These are phyloP conservation scores for Spea hammondii DNA, from an alignment of 2,797 vertebrate species.

Conservation along the genomic window DNA sequence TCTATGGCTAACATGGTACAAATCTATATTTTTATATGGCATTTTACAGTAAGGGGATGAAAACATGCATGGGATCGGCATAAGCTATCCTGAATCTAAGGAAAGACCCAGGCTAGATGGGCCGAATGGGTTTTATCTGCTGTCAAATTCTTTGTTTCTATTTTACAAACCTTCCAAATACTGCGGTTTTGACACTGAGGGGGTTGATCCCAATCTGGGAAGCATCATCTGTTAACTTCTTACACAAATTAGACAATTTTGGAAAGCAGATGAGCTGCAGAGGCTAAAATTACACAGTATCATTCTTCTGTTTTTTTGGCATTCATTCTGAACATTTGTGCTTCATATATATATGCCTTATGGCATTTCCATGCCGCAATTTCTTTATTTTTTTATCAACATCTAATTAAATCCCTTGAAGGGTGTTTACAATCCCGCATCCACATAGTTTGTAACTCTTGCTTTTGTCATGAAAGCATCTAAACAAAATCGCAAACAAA, in stretches of 20 bases:
- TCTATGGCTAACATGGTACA: too few relatives aligned
- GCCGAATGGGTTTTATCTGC: too few relatives aligned
- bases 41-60: too few relatives aligned
- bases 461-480: background rate
- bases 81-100: too few relatives aligned
- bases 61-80: too few relatives aligned
- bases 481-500: constrained; percentile 13
- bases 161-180: too few relatives aligned
- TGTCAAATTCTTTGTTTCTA: too few relatives aligned
- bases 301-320: constrained; percentile 7
- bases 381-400: constrained; percentile 7
- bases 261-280: background rate
- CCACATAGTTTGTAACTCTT: background rate
- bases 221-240: too few relatives aligned
- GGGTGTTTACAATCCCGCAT: background rate
- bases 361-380: constrained; percentile 5
- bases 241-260: background rate
- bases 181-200: too few relatives aligned
- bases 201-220: too few relatives aligned
- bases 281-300: background rate
- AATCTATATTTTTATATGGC: too few relatives aligned
- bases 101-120: too few relatives aligned
- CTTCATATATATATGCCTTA: constrained; percentile 8
- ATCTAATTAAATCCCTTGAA: constrained; percentile 34
- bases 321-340: constrained; percentile 22